phyloP scores from a whole-genome alignment of 2,113 vertebrate species.

The Sphyrna mokarran region DNA sequence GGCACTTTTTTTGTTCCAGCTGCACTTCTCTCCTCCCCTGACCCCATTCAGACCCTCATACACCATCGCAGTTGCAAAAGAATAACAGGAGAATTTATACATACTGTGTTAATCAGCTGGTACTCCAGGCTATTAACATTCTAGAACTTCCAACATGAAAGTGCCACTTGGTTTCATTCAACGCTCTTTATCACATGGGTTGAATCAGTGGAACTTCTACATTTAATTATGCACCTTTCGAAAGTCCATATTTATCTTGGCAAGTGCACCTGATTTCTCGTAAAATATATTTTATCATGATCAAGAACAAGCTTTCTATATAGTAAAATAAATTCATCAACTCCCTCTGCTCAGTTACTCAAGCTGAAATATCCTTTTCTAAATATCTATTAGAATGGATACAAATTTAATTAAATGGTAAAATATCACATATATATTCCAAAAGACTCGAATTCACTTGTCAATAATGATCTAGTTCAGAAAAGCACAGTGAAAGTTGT shows the following conservation, averaged over 20 bases:
- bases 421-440: not conserved
- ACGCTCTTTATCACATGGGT: slow-evolving; percentile 27
- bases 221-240: slow-evolving; percentile 25
- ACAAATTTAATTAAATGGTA: not conserved
- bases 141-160: slow-evolving; percentile 35
- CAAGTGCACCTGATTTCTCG: slow-evolving; percentile 41
- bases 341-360: not conserved
- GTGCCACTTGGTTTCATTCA: slow-evolving; percentile 37
- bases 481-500: not conserved
- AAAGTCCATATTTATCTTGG: slow-evolving; percentile 45
- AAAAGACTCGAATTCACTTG: not conserved
- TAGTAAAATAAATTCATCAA: not conserved
- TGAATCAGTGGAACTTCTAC: slow-evolving; percentile 29
- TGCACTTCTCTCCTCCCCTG: slow-evolving; percentile 31
- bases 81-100: slow-evolving; percentile 37
- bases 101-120: slow-evolving; percentile 38
- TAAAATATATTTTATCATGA: slow-evolving; percentile 48
- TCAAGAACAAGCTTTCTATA: slow-evolving; percentile 43
- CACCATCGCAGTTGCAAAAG: slow-evolving; percentile 26
- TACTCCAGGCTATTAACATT: slow-evolving; percentile 38
- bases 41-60: slow-evolving; percentile 28
- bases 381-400: not conserved
- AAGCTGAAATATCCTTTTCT: not conserved
- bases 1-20: slow-evolving; percentile 35
- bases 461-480: not conserved